A percentile compares a stretch with the other conserved stretches of the same genome.
Conservation (phyloP, 2,888 invertebrate species). For the Drosophila imparisetae region DNA sequence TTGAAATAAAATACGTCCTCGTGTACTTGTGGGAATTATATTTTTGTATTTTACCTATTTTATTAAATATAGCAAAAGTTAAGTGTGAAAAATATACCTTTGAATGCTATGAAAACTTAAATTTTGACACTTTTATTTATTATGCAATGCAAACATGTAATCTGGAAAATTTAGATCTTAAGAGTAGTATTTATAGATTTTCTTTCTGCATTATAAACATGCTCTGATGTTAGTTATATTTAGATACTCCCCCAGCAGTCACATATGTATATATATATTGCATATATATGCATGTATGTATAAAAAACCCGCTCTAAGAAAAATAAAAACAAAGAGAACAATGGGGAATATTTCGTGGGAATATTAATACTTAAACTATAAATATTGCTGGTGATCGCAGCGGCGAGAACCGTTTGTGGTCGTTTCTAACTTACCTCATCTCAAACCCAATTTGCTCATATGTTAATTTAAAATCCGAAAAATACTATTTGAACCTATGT, state of each 20-base stretch:
- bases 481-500: neutral
- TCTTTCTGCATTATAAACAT: neutral
- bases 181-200: neutral
- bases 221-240: neutral
- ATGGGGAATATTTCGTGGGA: neutral
- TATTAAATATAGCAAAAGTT: neutral
- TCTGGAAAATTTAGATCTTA: neutral
- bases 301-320: neutral
- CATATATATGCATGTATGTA: neutral
- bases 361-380: constrained; percentile 4
- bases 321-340: constrained; percentile 6
- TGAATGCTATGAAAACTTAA: neutral
- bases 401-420: constrained; percentile 4
- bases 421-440: constrained; percentile 7
- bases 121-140: neutral
- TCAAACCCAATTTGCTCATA: constrained; percentile 23
- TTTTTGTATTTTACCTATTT: neutral
- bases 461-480: constrained; percentile 5
- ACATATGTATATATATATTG: neutral
- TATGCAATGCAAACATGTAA: accelerated
- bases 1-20: neutral
- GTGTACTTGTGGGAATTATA: neutral
- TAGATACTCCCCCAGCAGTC: neutral
- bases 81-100: neutral
- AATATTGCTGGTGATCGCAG: neutral